These are phyloP conservation scores for Ochropleura leucogaster DNA, from an alignment of 2,888 invertebrate species.

Conservation along the genomic window DNA sequence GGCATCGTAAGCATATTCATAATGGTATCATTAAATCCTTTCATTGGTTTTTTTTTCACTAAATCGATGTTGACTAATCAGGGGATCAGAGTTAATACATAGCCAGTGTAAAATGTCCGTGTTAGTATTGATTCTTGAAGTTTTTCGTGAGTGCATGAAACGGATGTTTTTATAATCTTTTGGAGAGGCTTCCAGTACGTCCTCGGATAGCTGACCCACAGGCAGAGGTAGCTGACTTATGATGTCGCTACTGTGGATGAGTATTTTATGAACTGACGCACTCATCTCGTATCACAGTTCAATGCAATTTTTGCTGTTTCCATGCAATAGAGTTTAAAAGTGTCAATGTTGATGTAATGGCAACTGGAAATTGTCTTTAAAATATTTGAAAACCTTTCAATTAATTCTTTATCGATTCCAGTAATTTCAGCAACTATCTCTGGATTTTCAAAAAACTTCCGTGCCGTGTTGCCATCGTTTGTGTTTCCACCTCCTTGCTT, in stretches of 20 bases:
- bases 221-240: slow-evolving; percentile 18
- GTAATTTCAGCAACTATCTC: slow-evolving; percentile 36
- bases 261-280: slow-evolving; percentile 15
- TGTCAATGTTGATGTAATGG: slow-evolving; percentile 17
- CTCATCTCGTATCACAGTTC: slow-evolving; percentile 24
- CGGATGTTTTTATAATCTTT: slow-evolving; percentile 23
- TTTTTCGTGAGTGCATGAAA: slow-evolving; percentile 15
- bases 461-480: slow-evolving; percentile 48
- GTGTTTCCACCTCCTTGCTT: slow-evolving; percentile 51
- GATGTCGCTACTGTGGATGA: slow-evolving; percentile 23
- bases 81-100: slow-evolving; percentile 27
- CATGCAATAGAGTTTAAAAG: slow-evolving; percentile 21
- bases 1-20: slow-evolving; percentile 22
- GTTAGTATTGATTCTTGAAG: slow-evolving; percentile 19
- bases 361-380: slow-evolving; percentile 36
- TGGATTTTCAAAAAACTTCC: slow-evolving; percentile 44
- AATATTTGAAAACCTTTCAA: slow-evolving; percentile 46
- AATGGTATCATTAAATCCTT: slow-evolving; percentile 9
- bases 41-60: slow-evolving; percentile 26
- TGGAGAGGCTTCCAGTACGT: slow-evolving; percentile 25
- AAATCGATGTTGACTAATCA: slow-evolving; percentile 23
- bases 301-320: slow-evolving; percentile 14
- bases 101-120: slow-evolving; percentile 27
- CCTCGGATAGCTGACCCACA: slow-evolving; percentile 22
- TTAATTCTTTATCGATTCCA: slow-evolving; percentile 39